Evolutionary conservation across 2,113 vertebrate genomes (phyloP).

Genomic region (Trochalopteron elliotii): DNA sequence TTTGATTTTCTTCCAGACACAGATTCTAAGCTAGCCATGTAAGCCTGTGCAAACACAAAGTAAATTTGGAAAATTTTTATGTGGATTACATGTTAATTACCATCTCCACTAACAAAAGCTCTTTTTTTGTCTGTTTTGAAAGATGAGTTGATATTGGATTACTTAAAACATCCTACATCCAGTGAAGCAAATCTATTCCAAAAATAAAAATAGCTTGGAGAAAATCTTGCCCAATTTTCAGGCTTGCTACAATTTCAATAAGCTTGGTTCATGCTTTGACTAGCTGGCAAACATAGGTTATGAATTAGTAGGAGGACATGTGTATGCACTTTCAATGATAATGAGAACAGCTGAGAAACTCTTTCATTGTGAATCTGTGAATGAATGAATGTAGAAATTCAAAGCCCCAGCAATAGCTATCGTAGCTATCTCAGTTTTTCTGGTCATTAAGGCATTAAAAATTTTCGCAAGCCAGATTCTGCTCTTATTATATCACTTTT

Average conservation of each 20-base stretch:
- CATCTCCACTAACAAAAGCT: not conserved
- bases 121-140: constrained; percentile 17
- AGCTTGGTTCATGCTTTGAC: constrained; percentile 5
- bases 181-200: not conserved
- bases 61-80: not conserved
- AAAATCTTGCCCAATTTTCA: constrained; percentile 17
- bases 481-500: not conserved
- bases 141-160: not conserved
- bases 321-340: constrained; percentile 12
- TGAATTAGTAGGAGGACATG: constrained; percentile 42
- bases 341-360: constrained; percentile 34
- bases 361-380: not conserved
- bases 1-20: not conserved
- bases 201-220: constrained; percentile 29
- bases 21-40: not conserved
- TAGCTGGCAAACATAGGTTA: constrained; percentile 35
- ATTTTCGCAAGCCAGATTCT: not conserved
- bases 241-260: constrained; percentile 29
- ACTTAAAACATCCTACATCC: constrained; percentile 5
- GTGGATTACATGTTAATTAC: constrained; percentile 14
- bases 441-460: not conserved
- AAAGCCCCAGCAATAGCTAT: not conserved
- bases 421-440: not conserved
- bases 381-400: constrained; percentile 7
- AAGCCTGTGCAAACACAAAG: not conserved